phyloP scores from a whole-genome alignment of 2,888 invertebrate species.

The Drosophila sordidapex region DNA sequence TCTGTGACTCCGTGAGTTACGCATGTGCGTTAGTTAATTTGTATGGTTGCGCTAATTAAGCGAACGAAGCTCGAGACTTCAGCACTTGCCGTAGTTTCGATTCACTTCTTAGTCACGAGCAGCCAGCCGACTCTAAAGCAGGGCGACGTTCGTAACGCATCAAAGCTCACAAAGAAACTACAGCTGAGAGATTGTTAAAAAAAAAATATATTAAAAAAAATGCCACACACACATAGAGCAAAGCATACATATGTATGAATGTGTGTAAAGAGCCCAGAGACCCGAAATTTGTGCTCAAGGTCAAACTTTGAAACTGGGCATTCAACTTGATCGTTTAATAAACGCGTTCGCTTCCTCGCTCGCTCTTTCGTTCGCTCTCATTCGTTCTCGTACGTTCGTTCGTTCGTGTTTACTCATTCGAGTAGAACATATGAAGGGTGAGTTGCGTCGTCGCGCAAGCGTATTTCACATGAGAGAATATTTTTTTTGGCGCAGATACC shows the following conservation, averaged over 20 bases:
- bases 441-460: constrained; percentile 59
- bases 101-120: constrained; percentile 25
- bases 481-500: constrained; percentile 11
- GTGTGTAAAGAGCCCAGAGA: constrained; percentile 49
- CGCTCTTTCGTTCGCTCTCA: constrained; percentile 48
- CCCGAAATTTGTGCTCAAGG: constrained; percentile 82
- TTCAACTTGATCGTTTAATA: constrained; percentile 83
- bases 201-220: background rate
- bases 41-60: constrained; percentile 68
- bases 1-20: constrained; percentile 46
- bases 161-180: constrained; percentile 48
- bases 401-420: constrained; percentile 5
- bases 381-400: constrained; percentile 60
- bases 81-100: constrained; percentile 48
- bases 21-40: constrained; percentile 78
- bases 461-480: constrained; percentile 54
- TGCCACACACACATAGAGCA: constrained; percentile 2
- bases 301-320: constrained; percentile 82
- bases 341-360: constrained; percentile 67
- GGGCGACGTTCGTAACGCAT: constrained; percentile 53
- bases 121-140: constrained; percentile 46
- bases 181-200: constrained; percentile 21
- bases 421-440: constrained; percentile 62
- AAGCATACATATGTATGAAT: constrained; percentile 26
- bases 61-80: constrained; percentile 48